Base-by-base conservation (phyloP, 2,113 vertebrate genomes). In the Mystacornis crossleyi region DNA sequence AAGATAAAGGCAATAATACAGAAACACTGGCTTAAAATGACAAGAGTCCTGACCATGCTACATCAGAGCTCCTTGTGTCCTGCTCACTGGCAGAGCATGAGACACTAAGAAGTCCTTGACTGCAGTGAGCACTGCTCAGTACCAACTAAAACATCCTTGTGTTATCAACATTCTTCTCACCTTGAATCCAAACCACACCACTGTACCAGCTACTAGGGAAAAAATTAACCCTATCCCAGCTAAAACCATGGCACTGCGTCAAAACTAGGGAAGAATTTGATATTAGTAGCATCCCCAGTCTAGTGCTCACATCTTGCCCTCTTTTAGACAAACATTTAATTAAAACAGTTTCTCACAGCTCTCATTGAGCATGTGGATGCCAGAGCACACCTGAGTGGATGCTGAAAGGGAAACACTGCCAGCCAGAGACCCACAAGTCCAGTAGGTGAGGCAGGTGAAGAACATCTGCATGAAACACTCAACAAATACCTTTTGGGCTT, bases 271-370 rank as follows among this genome's bases (percentile, higher is more conserved):
- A 73, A n/a, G 45, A 78, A 74, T 82, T 79, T 19, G 9, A 7
- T 69, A 54, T 38, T 42, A 54, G 29, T 43, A 36, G 25, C 11
- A 0, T 78, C 40, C 43, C 34, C 14, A 26, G 4, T 33, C 31
- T 78, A 53, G 53, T 5, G 33, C 48, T 86, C 18, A 40, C 34
- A 69, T 54, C 24, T 85, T 91, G 38, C 64, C 24, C 33, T 81
- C n/a, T 58, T 58, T 73, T 48, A 69, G 60, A 54, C 50, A 86
- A 94, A 69, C 10, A 73, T 40, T 45, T 88, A 69, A 58, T 89
- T 89, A 69, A 55, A 91, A 65, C 19, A 29, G 33, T 89, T 83
- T 89, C n/a, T 55, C 79, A 47, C 36, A 86, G 45, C 42, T 80
- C 57, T 55, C 81, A 38, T 29, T 75, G 77, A 82, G 47, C 15